These are phyloP conservation scores for Enteromius mattozi DNA, from an alignment of 2,797 vertebrate species.

Conservation along the genomic window DNA sequence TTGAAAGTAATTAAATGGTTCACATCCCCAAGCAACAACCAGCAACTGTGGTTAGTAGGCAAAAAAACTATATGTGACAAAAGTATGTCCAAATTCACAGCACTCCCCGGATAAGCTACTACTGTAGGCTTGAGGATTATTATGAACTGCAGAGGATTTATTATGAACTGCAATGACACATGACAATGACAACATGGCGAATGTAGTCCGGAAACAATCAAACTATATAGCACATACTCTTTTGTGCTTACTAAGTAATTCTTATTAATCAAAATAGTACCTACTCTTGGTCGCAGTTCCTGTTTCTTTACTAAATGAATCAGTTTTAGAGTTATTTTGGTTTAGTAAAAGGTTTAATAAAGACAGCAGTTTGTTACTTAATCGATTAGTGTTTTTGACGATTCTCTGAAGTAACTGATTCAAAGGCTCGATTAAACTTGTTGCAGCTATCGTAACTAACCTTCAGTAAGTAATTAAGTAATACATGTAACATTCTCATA, in stretches of 20 bases:
- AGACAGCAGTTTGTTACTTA: neutral
- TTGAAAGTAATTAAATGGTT: neutral
- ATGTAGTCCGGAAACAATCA: no score
- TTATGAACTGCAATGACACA: no score
- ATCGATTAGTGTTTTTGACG: neutral
- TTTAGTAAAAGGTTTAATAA: constrained; percentile 1
- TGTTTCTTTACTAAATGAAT: neutral
- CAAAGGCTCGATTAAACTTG: neutral
- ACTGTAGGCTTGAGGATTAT: no score
- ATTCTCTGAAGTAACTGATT: neutral
- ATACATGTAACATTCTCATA: neutral
- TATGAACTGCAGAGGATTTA: no score
- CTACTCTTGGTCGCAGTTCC: neutral
- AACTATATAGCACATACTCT: no score
- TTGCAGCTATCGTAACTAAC: neutral
- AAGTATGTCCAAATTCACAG: no score
- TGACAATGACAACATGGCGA: no score
- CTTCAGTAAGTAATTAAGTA: no score
- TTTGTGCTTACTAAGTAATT: no score
- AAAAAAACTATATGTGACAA: no score
- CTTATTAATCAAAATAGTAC: neutral
- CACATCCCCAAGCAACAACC: neutral
- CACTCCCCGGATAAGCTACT: no score
- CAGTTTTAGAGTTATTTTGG: neutral
- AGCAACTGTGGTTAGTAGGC: neutral